phyloP scores from a whole-genome alignment of 2,888 invertebrate genomes.

The Caprella mutica region DNA sequence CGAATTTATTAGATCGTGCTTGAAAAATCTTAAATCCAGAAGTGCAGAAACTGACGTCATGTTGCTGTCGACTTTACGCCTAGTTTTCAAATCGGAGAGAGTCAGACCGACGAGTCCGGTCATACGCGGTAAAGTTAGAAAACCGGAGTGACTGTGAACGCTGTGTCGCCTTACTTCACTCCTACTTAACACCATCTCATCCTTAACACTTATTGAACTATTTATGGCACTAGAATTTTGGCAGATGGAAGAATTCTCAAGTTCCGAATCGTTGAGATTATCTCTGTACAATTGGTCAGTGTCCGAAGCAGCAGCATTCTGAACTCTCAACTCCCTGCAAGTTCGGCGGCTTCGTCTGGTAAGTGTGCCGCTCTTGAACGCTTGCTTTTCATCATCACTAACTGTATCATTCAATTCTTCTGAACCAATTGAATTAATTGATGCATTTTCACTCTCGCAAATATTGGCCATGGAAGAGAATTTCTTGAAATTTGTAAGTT shows the following conservation, averaged over 20 bases:
- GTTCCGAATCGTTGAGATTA: background rate
- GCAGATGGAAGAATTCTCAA: too few species aligned
- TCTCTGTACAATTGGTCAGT: background rate
- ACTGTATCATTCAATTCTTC: background rate
- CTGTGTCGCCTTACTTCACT: constrained; percentile 1
- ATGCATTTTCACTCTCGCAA: background rate
- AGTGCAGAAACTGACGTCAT: constrained; percentile 4
- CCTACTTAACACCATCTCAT: too few species aligned
- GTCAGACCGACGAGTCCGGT: constrained; percentile 5
- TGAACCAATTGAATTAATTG: background rate
- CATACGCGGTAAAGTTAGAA: constrained; percentile 2
- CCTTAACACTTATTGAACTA: too few species aligned
- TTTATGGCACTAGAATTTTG: too few species aligned
- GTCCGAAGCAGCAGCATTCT: background rate
- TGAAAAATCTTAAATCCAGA: constrained; percentile 6
- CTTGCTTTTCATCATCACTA: too few species aligned
- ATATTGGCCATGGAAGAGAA: constrained; percentile 3
- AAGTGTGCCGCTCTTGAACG: constrained; percentile 3
- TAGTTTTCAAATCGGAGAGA: constrained; percentile 2
- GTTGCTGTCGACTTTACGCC: background rate
- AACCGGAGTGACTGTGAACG: constrained; percentile 9
- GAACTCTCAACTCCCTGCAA: background rate
- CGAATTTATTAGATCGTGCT: background rate
- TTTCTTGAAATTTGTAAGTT: constrained; percentile 4
- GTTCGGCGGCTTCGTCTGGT: background rate